phyloP scores from a whole-genome alignment of 2,888 invertebrate genomes.

The Eremobia ochroleuca region DNA sequence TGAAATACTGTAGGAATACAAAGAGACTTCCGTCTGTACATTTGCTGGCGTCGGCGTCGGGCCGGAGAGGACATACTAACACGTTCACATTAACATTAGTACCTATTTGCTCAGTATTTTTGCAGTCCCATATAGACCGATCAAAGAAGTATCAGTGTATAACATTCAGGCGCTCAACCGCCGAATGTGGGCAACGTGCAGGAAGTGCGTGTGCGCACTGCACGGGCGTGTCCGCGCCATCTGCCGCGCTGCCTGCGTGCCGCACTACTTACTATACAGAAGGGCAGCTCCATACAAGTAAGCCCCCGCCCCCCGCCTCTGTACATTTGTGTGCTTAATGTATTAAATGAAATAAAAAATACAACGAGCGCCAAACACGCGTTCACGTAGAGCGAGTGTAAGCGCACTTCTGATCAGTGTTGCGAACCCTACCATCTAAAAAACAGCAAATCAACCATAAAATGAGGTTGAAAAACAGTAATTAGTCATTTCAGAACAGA shows the following conservation, averaged over 20 bases:
- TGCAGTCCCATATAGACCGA: slow-evolving; percentile 28
- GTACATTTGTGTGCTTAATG: no score
- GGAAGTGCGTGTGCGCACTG: slow-evolving; percentile 38
- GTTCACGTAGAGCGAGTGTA: neutral
- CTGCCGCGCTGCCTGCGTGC: slow-evolving; percentile 10
- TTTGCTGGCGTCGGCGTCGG: neutral
- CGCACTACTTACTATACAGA: neutral
- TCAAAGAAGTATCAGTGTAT: slow-evolving; percentile 30
- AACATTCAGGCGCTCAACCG: slow-evolving; percentile 40
- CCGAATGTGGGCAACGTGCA: slow-evolving; percentile 43
- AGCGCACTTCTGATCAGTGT: neutral
- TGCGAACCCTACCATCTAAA: neutral
- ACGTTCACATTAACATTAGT: slow-evolving; percentile 28
- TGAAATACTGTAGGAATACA: neutral
- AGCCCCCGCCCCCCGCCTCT: no score
- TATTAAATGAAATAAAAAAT: no score
- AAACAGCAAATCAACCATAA: neutral
- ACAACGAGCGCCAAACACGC: neutral
- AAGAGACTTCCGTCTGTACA: neutral
- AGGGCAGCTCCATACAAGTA: neutral
- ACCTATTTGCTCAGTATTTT: slow-evolving; percentile 21
- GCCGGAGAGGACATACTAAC: neutral
- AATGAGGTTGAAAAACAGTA: neutral
- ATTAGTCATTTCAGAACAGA: neutral
- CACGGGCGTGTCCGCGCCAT: slow-evolving; percentile 22